Percentiles rank a stretch among this genome's conserved stretches.
Evolutionary conservation across 2,888 invertebrate genomes (phyloP).

Genomic region (Pocota personata): DNA sequence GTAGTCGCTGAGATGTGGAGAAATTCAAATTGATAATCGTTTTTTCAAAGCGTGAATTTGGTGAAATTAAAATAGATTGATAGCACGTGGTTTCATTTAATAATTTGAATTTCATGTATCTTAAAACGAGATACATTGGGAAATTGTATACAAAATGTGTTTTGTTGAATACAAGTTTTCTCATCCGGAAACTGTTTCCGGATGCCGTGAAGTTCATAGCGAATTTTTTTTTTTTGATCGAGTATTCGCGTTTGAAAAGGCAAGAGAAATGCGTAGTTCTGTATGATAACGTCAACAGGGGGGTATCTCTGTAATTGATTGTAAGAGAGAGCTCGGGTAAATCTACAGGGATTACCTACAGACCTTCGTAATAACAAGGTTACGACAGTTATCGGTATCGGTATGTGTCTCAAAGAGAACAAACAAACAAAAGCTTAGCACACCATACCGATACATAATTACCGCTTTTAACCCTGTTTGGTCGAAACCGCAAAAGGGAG

Average conservation of each 20-base stretch:
- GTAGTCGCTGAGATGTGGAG: background rate
- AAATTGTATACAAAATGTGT: background rate
- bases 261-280: background rate
- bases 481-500: too few relatives aligned
- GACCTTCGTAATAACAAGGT: background rate
- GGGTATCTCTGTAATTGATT: background rate
- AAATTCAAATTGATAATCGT: constrained; percentile 25
- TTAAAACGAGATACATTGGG: background rate
- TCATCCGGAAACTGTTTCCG: background rate
- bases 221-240: background rate
- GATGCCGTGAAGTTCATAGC: background rate
- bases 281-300: background rate
- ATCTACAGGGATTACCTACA: background rate
- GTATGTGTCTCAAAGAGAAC: too few relatives aligned
- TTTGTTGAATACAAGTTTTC: background rate
- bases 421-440: too few relatives aligned
- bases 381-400: background rate
- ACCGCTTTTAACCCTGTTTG: too few relatives aligned
- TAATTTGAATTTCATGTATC: background rate
- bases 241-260: background rate
- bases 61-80: background rate
- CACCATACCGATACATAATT: too few relatives aligned
- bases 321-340: background rate
- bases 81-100: constrained; percentile 1
- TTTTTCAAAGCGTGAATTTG: background rate